Evolutionary conservation across 2,797 vertebrate species (phyloP).

Genomic region (Tragelaphus oryx): DNA sequence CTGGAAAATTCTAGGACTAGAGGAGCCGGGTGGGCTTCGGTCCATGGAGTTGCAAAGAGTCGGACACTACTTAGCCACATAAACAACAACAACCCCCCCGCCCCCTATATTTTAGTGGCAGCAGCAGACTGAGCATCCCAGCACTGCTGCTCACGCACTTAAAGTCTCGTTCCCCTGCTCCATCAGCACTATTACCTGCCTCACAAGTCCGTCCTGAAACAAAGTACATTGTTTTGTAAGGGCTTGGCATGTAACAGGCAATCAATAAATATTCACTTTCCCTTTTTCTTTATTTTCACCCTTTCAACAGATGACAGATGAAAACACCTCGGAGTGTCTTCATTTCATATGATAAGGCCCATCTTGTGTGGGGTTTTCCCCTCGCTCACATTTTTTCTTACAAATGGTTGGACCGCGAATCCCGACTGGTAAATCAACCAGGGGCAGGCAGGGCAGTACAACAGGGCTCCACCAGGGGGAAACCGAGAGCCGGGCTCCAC

Average conservation of each 20-base stretch:
- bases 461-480: neutral
- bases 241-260: neutral
- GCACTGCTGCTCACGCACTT: neutral
- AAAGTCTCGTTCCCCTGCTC: neutral
- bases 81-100: neutral
- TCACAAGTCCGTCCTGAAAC: neutral
- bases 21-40: neutral
- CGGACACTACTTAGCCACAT: neutral
- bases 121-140: neutral
- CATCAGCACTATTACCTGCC: fast-evolving
- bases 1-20: neutral
- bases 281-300: neutral
- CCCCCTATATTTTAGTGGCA: neutral
- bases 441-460: too few relatives aligned
- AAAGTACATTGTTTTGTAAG: fast-evolving
- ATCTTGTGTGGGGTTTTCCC: neutral
- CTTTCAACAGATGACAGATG: neutral
- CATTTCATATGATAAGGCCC: neutral
- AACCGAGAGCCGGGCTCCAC: neutral
- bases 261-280: neutral
- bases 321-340: neutral
- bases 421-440: neutral
- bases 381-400: neutral
- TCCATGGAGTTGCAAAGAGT: neutral
- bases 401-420: neutral